Percentiles rank a stretch among this genome's conserved stretches.
phyloP scores from a whole-genome alignment of 2,113 vertebrate genomes.

The Pogonocichla stellata region DNA sequence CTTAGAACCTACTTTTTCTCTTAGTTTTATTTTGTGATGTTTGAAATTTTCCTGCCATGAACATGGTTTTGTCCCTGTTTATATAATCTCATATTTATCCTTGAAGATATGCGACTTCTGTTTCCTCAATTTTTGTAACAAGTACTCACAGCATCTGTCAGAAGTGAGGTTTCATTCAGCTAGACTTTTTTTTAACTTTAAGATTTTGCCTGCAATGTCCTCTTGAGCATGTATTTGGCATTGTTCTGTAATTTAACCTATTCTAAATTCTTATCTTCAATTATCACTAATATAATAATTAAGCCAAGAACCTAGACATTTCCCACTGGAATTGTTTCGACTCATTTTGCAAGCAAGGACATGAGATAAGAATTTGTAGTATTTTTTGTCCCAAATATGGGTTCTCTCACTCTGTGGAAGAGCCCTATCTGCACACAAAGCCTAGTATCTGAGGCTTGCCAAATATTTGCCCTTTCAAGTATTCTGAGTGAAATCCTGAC shows the following conservation, averaged over 20 bases:
- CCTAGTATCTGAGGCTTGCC: neutral
- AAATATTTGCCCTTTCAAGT: neutral
- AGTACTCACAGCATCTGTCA: neutral
- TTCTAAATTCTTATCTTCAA: slow-evolving; percentile 14
- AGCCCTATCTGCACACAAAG: neutral
- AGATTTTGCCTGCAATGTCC: neutral
- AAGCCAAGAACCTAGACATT: neutral
- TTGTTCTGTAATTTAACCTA: neutral
- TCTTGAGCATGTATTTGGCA: neutral
- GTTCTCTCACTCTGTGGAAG: neutral
- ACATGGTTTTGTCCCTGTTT: neutral
- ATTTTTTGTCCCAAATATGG: neutral
- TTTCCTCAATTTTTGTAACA: slow-evolving; percentile 9
- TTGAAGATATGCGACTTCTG: neutral
- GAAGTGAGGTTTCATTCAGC: neutral
- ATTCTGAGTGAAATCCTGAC: neutral
- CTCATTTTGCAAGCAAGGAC: neutral
- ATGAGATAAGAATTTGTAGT: neutral
- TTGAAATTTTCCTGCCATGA: neutral
- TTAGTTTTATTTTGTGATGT: neutral
- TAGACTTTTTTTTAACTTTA: neutral
- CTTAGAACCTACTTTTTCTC: neutral
- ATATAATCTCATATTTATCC: neutral
- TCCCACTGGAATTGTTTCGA: neutral
- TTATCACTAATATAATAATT: neutral